These are phyloP conservation scores for Thereva unica DNA, from an alignment of 2,888 invertebrate species.

Conservation along the genomic window DNA sequence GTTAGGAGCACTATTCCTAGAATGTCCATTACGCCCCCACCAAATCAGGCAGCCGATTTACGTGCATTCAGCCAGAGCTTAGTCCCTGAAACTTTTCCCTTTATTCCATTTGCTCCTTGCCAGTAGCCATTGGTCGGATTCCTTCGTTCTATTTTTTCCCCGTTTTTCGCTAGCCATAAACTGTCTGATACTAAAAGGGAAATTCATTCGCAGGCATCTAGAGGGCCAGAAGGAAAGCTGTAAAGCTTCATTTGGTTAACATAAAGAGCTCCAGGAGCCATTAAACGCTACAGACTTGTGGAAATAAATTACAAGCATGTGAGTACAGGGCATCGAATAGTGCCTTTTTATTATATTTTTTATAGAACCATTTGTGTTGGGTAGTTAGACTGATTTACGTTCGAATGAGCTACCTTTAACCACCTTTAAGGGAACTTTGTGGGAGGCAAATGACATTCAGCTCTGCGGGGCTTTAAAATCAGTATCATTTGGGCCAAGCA, in stretches of 20 bases:
- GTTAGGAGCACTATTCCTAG: too few species aligned
- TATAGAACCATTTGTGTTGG: conserved; percentile 21
- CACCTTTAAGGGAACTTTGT: conserved; percentile 25
- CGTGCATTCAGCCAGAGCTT: too few species aligned
- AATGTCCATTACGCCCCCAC: too few species aligned
- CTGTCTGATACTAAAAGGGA: conserved; percentile 24
- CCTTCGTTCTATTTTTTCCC: too few species aligned
- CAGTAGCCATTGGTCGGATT: too few species aligned
- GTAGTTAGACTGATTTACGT: conserved; percentile 21
- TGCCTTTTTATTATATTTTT: conserved; percentile 23
- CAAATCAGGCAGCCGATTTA: too few species aligned
- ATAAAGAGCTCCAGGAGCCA: conserved; percentile 32
- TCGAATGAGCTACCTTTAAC: conserved; percentile 31
- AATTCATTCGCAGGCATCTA: conserved; percentile 27
- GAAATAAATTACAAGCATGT: conserved; percentile 31
- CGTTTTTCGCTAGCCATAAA: neutral
- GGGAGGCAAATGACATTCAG: conserved; percentile 17
- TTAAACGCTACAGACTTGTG: conserved; percentile 31
- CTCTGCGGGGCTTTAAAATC: too few species aligned
- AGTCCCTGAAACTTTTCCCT: too few species aligned
- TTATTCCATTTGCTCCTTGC: too few species aligned
- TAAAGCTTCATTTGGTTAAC: conserved; percentile 34
- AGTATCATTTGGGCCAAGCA: too few species aligned
- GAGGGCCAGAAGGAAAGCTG: conserved; percentile 29
- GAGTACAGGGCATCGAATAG: conserved; percentile 11